Conservation (phyloP, 2,888 invertebrate genomes). For the Epirrita christyi region DNA sequence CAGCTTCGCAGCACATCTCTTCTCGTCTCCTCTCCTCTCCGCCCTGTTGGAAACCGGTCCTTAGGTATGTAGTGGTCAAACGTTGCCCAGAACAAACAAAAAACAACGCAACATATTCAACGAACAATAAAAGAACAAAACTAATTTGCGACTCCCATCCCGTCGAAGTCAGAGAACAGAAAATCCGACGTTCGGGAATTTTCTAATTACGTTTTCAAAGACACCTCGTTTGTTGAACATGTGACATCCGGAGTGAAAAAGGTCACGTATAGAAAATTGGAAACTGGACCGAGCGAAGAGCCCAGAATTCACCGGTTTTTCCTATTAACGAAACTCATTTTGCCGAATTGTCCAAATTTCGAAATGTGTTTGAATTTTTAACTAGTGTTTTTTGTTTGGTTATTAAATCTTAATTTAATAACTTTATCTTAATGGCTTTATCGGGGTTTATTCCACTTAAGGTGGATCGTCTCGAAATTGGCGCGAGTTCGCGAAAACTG, state of each 20-base stretch:
- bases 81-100: too few species aligned
- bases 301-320: conserved; percentile 67
- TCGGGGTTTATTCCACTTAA: too few species aligned
- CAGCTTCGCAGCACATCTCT: too few species aligned
- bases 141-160: conserved; percentile 74
- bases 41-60: too few species aligned
- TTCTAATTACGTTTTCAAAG: conserved; percentile 85
- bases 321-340: conserved; percentile 71
- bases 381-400: conserved; percentile 10
- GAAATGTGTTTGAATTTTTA: conserved; percentile 30
- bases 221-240: conserved; percentile 82
- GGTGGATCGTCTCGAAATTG: too few species aligned
- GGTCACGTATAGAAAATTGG: conserved; percentile 82
- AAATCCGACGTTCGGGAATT: conserved; percentile 79
- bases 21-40: too few species aligned
- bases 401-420: too few species aligned
- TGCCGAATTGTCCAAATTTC: conserved; percentile 41
- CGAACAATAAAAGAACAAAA: conserved; percentile 57
- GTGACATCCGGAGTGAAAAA: conserved; percentile 78
- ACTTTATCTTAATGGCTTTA: too few species aligned
- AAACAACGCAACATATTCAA: too few species aligned
- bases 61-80: too few species aligned
- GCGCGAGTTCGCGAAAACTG: too few species aligned
- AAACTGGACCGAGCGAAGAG: conserved; percentile 48
- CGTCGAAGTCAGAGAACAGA: conserved; percentile 54